A percentile compares a stretch with the other conserved stretches of the same genome.
phyloP scores from a whole-genome alignment of 2,888 invertebrate genomes.

The Drosophila putrida region DNA sequence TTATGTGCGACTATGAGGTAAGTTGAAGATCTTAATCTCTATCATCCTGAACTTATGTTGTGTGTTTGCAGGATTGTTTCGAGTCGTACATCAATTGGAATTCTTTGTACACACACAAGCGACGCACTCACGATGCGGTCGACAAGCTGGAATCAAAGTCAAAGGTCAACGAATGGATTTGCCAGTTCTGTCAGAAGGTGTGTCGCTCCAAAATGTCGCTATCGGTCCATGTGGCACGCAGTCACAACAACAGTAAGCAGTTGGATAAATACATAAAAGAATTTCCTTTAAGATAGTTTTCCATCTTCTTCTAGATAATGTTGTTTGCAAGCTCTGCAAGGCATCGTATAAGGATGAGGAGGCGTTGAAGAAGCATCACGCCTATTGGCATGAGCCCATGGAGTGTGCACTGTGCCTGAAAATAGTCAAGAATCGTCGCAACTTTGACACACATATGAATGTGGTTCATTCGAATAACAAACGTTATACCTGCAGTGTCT shows the following conservation, averaged over 20 bases:
- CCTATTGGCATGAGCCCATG: conserved; percentile 73
- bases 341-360: conserved; percentile 69
- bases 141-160: conserved; percentile 20
- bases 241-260: conserved; percentile 82
- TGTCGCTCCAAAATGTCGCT: conserved; percentile 83
- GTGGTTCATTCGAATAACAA: conserved; percentile 81
- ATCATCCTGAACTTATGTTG: neutral
- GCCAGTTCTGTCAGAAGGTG: conserved; percentile 82
- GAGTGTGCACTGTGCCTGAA: conserved; percentile 78
- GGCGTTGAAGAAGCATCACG: conserved; percentile 75
- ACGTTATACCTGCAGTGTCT: conserved; percentile 79
- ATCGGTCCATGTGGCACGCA: conserved; percentile 83
- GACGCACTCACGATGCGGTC: conserved; percentile 50
- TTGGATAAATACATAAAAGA: neutral
- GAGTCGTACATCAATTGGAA: conserved; percentile 81
- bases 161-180: conserved; percentile 59
- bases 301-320: conserved; percentile 55
- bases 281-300: neutral
- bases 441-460: conserved; percentile 77
- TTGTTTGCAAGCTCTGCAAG: conserved; percentile 73
- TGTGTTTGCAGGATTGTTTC: conserved; percentile 70
- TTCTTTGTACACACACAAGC: conserved; percentile 80
- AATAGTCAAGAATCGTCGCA: conserved; percentile 78
- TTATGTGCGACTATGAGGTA: conserved; percentile 81
- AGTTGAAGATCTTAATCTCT: neutral